Conservation (phyloP, 2,113 vertebrate species). For the Hemicordylus capensis region DNA sequence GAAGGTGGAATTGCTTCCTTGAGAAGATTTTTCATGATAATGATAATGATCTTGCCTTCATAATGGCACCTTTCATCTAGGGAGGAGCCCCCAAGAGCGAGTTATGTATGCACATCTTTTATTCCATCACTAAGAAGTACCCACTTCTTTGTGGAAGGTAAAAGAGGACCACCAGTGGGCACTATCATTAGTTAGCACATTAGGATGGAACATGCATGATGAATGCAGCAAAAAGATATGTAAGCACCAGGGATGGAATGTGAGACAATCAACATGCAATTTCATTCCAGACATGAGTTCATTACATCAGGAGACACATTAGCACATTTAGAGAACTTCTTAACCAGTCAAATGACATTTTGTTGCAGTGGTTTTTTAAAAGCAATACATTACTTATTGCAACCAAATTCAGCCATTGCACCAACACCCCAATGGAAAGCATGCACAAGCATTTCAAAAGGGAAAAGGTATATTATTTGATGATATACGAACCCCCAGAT, state of each 20-base stretch:
- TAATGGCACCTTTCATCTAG: constrained; percentile 73
- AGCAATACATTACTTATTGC: not conserved
- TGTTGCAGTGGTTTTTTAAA: not conserved
- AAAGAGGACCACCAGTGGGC: constrained; percentile 47
- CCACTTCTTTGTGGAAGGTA: constrained; percentile 57
- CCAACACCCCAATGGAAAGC: not conserved
- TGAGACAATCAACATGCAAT: not conserved
- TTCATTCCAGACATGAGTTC: not conserved
- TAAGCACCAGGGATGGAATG: not conserved
- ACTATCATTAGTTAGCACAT: not conserved
- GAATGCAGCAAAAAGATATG: not conserved
- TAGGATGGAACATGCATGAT: not conserved
- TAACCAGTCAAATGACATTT: not conserved
- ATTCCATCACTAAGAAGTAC: constrained; percentile 58
- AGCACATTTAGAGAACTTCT: not conserved
- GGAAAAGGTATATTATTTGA: not conserved
- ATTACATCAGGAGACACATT: not conserved
- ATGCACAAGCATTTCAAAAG: not conserved
- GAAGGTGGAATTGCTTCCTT: constrained; percentile 73
- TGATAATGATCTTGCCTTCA: constrained; percentile 72
- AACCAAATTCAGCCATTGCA: not conserved
- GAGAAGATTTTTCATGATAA: constrained; percentile 77
- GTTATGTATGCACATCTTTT: constrained; percentile 61
- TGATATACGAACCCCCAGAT: not conserved
- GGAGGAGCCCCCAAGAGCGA: constrained; percentile 68